Percentiles rank a stretch among this genome's conserved stretches.
phyloP scores from a whole-genome alignment of 1,140 invertebrate species.

The Aphidius ervi region DNA sequence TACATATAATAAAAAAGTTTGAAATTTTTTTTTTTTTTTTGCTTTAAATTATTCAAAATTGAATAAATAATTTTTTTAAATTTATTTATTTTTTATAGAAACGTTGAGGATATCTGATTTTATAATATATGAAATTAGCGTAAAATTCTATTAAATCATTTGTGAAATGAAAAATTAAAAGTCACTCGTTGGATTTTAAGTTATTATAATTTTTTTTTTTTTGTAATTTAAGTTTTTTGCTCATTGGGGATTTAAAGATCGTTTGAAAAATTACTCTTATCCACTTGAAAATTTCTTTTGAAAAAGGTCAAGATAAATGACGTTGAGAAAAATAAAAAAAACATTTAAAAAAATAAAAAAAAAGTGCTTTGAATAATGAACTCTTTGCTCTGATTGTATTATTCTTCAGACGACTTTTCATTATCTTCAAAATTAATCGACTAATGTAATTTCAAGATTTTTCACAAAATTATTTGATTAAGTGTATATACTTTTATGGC shows the following conservation, averaged over 20 bases:
- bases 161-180: not conserved
- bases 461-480: not conserved
- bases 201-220: no score
- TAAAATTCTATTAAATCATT: not conserved
- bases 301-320: slow-evolving; percentile 14
- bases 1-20: no score
- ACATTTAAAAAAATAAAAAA: no score
- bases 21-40: no score
- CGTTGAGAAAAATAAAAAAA: not conserved
- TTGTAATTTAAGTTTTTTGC: no score
- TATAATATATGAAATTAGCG: slow-evolving; percentile 3
- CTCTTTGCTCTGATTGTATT: not conserved
- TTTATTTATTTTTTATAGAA: no score
- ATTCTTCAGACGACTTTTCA: slow-evolving; percentile 6
- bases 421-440: slow-evolving; percentile 1
- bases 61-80: no score
- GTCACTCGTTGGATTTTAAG: no score
- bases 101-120: not conserved
- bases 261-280: no score
- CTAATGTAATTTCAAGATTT: slow-evolving; percentile 1
- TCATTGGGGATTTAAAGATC: no score
- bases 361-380: slow-evolving; percentile 2
- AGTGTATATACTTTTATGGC: no score
- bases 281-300: not conserved
- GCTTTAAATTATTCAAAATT: no score